Conservation (phyloP, 2,113 vertebrate species). For the Indicator maculatus region DNA sequence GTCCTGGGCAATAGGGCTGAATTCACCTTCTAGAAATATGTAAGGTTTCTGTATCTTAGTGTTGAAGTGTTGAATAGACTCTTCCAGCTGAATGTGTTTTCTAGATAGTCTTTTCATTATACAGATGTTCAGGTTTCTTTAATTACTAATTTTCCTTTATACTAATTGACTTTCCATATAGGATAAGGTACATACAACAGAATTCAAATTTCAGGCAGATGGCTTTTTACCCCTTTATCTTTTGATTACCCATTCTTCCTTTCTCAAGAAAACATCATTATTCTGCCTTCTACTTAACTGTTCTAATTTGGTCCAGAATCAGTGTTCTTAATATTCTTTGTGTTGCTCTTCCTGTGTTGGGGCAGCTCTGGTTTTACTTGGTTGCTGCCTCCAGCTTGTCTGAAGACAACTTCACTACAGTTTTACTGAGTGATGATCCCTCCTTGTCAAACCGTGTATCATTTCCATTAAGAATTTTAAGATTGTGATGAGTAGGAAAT, state of each 20-base stretch:
- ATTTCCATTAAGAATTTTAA: not conserved
- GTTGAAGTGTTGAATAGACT: not conserved
- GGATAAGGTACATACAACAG: not conserved
- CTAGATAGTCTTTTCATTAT: not conserved
- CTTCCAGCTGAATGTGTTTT: not conserved
- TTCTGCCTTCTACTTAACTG: not conserved
- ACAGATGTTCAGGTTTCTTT: not conserved
- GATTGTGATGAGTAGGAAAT: not conserved
- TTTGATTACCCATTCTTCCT: not conserved
- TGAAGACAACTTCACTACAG: not conserved
- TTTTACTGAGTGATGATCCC: not conserved
- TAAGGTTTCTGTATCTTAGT: not conserved
- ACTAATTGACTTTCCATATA: not conserved
- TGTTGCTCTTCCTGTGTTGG: accelerated
- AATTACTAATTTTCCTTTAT: not conserved
- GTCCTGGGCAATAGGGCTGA: not conserved
- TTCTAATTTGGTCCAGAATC: not conserved
- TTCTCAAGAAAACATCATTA: accelerated
- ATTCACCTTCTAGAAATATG: not conserved
- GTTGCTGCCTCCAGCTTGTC: not conserved
- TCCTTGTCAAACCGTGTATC: not conserved
- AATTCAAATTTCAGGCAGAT: not conserved
- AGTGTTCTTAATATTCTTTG: not conserved
- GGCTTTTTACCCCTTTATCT: not conserved
- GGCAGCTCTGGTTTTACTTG: not conserved